phyloP scores from a whole-genome alignment of 2,888 invertebrate genomes.

The Tenthredo notha region DNA sequence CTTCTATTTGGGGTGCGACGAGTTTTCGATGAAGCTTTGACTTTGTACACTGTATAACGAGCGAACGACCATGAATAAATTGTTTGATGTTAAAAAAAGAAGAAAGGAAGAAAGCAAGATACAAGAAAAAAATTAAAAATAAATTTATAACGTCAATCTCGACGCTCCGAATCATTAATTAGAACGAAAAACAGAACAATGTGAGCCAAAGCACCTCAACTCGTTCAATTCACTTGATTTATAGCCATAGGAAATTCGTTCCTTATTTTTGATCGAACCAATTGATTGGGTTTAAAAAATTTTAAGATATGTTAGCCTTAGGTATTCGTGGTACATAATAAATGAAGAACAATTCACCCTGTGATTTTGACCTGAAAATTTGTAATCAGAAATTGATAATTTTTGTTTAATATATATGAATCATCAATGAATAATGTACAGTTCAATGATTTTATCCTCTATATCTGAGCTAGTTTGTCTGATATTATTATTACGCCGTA shows the following conservation, averaged over 20 bases:
- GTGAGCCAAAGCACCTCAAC: neutral
- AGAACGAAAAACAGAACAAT: neutral
- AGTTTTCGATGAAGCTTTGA: neutral
- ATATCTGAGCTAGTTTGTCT: neutral
- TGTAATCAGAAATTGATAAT: neutral
- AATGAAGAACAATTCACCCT: neutral
- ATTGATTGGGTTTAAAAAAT: no score
- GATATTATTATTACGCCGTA: neutral
- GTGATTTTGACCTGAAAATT: neutral
- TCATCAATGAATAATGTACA: no score
- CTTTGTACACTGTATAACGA: constrained; percentile 13
- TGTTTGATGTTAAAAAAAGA: constrained; percentile 7
- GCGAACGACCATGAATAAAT: neutral
- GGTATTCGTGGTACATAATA: no score
- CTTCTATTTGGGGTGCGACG: neutral
- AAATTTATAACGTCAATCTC: neutral
- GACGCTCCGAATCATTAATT: neutral
- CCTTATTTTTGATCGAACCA: no score
- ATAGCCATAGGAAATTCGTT: no score
- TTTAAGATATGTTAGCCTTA: no score
- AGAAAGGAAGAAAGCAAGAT: neutral
- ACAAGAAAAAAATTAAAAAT: neutral
- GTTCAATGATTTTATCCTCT: neutral
- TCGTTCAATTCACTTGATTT: neutral
- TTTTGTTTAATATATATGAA: neutral